phyloP scores from a whole-genome alignment of 2,888 invertebrate species.

The Ptychoptera albimana region DNA sequence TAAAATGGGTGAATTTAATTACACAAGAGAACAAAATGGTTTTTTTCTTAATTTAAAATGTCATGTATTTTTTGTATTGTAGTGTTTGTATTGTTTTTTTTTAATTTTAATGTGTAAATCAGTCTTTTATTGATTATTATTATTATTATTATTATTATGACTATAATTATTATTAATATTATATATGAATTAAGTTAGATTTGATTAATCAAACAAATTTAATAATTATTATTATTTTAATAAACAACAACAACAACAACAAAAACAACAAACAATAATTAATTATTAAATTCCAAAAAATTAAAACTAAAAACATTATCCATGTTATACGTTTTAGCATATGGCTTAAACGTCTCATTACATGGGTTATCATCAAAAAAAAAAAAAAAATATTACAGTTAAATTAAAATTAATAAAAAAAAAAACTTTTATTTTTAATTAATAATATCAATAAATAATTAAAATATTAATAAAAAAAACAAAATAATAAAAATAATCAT shows the following conservation, averaged over 20 bases:
- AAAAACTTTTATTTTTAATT: no score
- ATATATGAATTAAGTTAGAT: no score
- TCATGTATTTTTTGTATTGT: constrained; percentile 5
- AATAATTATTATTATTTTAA: constrained; percentile 1
- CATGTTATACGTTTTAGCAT: constrained; percentile 10
- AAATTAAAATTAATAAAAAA: constrained; percentile 5
- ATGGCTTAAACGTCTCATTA: constrained; percentile 10
- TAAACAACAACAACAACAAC: constrained; percentile 5
- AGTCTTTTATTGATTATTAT: no score
- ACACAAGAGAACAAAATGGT: background rate
- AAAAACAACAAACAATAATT: constrained; percentile 5
- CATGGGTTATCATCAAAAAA: constrained; percentile 6
- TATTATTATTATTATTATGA: no score
- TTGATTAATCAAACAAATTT: background rate
- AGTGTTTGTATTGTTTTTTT: no score
- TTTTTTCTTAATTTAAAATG: constrained; percentile 4
- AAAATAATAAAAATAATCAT: background rate
- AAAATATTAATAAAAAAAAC: no score
- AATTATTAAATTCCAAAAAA: background rate
- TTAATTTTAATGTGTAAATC: no score
- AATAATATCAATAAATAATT: no score
- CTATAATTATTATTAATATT: no score
- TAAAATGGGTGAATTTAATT: no score
- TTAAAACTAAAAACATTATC: constrained; percentile 4
- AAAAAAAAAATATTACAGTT: background rate